Conservation (phyloP, 2,113 vertebrate species). For the Poicephalus meyeri region DNA sequence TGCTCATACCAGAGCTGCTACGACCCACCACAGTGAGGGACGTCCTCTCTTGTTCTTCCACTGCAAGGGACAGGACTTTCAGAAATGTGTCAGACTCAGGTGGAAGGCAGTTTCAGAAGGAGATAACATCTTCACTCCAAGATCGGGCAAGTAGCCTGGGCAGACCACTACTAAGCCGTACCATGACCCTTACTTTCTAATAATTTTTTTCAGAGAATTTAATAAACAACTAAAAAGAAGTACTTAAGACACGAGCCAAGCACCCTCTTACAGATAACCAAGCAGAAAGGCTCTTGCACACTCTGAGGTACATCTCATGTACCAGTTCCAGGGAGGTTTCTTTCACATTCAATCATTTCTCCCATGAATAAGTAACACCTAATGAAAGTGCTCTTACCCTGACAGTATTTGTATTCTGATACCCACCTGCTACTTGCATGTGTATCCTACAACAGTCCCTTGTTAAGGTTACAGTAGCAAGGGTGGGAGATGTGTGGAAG, state of each 20-base stretch:
- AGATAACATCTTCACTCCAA: neutral
- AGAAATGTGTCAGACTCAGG: neutral
- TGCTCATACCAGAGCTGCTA: neutral
- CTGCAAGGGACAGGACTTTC: neutral
- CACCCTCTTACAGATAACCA: neutral
- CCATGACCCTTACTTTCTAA: neutral
- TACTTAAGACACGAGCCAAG: rapidly evolving
- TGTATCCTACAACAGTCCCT: neutral
- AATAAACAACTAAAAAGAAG: neutral
- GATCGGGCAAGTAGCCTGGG: neutral
- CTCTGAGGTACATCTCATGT: neutral
- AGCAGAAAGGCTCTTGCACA: neutral
- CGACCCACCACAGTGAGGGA: neutral
- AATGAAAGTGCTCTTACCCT: neutral
- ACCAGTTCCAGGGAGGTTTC: neutral
- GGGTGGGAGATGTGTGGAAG: neutral
- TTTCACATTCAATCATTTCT: neutral
- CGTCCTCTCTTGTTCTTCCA: neutral
- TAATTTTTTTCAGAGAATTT: neutral
- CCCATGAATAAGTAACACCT: slow-evolving; percentile 12
- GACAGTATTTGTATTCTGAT: slow-evolving; percentile 1
- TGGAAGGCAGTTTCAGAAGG: neutral
- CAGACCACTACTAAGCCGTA: neutral
- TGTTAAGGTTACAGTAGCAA: neutral
- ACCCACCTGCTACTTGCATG: neutral